Base-by-base conservation (phyloP, 2,113 vertebrate species). In the Myotis lucifugus region DNA sequence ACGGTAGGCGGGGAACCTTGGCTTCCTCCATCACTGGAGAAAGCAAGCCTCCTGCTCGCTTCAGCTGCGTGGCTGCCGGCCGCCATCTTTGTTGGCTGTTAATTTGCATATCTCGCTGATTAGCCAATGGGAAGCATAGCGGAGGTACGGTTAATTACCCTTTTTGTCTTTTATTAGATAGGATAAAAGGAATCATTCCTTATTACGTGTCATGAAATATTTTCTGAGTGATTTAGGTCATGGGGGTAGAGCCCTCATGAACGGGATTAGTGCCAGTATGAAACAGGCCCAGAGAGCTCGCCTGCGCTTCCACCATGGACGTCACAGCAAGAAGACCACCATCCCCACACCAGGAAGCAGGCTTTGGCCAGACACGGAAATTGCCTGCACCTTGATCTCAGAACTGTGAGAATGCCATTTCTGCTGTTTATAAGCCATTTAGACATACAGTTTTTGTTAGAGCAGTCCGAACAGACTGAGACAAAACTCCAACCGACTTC, bases 171-270 rank as follows among this genome's bases (percentile, higher is more conserved):
- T 42, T 42, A 42, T 42, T 42, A 42, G 42, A 42, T 42, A 42
- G 42, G 42, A 42, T 59, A 83, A 61, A 91, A 86, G 5, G 7
- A 85, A 25, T 89, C n/a, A 87, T 90, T 54, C 4, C 54, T n/a
- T 82, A 66, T 73, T 32, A 27, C 32, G 14, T 74, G 56, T 91
- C 74, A 91, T 13, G 61, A 89, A 69, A 27, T 56, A 90, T 29
- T 70, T 94, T 92, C 52, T 95, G 37, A 34, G n/a, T 66, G n/a
- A 70, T 23, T 96, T 70, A 72, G 29, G 66, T 59, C 48, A 25
- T 69, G 19, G 54, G 19, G 25, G 21, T 40, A 25, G n/a, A 42
- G n/a, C 7, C 19, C 4, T n/a, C 64, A 46, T 0, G 76, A 56
- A 46, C 27, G 19, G 77, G 32, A n/a, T 81, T n/a, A 81, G 34